phyloP scores from a whole-genome alignment of 2,888 invertebrate species.

The Meta bourneti region DNA sequence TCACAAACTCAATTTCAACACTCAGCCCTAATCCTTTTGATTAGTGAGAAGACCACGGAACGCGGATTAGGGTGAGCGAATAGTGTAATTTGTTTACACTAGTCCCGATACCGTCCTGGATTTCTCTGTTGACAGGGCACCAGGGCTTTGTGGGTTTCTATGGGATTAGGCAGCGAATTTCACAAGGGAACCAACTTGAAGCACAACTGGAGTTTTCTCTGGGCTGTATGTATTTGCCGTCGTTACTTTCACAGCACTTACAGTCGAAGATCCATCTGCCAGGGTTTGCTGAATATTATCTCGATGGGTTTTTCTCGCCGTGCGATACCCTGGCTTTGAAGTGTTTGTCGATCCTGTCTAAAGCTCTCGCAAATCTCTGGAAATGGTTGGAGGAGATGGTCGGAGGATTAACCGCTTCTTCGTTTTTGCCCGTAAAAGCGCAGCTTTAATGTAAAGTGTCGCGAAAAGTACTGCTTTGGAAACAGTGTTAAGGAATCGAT shows the following conservation, averaged over 20 bases:
- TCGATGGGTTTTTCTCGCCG: neutral
- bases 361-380: neutral
- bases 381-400: neutral
- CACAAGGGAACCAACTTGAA: neutral
- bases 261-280: neutral
- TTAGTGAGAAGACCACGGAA: slow-evolving; percentile 39
- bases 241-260: neutral
- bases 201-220: neutral
- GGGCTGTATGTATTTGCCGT: neutral
- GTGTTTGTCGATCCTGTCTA: neutral
- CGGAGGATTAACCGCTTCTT: neutral
- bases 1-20: slow-evolving; percentile 38
- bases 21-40: slow-evolving; percentile 48
- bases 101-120: slow-evolving; percentile 35
- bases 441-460: too few relatives aligned
- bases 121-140: slow-evolving; percentile 46
- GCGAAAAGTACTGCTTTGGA: too few relatives aligned
- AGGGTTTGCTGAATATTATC: neutral
- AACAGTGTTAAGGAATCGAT: too few relatives aligned
- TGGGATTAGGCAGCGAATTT: slow-evolving; percentile 1
- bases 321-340: neutral
- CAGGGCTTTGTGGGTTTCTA: neutral
- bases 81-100: slow-evolving; percentile 52
- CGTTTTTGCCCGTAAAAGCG: too few relatives aligned
- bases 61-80: slow-evolving; percentile 27